phyloP scores from a whole-genome alignment of 1,140 invertebrate genomes.

The Trinorchestia longiramus region DNA sequence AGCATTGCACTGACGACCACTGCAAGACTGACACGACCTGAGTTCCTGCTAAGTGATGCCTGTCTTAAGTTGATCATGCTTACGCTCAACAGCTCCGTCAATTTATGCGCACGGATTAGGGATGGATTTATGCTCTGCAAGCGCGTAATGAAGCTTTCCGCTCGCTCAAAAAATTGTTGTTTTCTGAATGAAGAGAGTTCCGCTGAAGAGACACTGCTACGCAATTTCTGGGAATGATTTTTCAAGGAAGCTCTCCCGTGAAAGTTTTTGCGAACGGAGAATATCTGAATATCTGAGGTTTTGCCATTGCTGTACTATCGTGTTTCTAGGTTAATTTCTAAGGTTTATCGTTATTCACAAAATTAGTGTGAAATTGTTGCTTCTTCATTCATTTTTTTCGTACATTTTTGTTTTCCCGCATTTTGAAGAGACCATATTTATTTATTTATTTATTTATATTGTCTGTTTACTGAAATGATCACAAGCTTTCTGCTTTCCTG shows the following conservation, averaged over 20 bases:
- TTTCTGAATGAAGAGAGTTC: neutral
- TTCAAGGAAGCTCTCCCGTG: neutral
- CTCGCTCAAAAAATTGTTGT: neutral
- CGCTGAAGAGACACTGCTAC: too few species aligned
- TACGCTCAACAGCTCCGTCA: neutral
- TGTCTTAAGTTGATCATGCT: neutral
- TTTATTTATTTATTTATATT: too few species aligned
- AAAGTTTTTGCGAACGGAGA: neutral
- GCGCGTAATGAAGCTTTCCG: neutral
- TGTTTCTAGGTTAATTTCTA: too few species aligned
- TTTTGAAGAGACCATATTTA: neutral
- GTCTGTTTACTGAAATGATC: neutral
- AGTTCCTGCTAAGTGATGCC: neutral
- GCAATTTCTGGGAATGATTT: neutral
- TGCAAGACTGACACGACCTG: neutral
- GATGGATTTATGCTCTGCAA: neutral
- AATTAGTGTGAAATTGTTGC: too few species aligned
- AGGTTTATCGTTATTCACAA: too few species aligned
- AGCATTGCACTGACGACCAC: neutral
- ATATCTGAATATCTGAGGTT: neutral
- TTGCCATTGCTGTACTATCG: neutral
- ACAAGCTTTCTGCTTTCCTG: neutral
- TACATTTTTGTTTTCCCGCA: neutral
- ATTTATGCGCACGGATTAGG: neutral
- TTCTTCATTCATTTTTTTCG: neutral